Conservation (phyloP, 2,113 vertebrate species). For the Carlito syrichta region DNA sequence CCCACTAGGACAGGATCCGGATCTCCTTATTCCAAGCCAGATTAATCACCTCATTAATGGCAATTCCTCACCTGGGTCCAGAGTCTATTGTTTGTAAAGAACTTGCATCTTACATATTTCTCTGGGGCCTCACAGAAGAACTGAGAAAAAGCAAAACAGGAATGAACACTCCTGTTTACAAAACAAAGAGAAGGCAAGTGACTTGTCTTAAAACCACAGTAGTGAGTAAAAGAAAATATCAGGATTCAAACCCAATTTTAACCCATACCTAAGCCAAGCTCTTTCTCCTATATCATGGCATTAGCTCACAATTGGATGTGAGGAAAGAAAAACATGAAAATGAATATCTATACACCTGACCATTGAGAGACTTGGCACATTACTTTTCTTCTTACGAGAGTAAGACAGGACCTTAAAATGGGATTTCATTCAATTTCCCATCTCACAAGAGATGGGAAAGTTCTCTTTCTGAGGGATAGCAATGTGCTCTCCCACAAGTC, state of each 20-base stretch:
- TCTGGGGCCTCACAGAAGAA: not conserved
- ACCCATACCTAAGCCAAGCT: not conserved
- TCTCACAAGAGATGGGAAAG: not conserved
- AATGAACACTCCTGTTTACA: not conserved
- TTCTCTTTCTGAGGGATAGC: not conserved
- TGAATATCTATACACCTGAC: not conserved
- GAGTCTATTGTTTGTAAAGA: conserved; percentile 35
- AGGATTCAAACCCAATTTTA: not conserved
- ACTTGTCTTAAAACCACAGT: not conserved
- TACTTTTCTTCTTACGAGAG: not conserved
- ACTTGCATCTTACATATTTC: not conserved
- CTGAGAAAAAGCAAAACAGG: not conserved
- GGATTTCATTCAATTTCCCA: not conserved
- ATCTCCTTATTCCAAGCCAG: conserved; percentile 47
- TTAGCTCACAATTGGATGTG: not conserved
- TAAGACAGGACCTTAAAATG: conserved; percentile 2
- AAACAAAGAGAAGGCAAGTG: not conserved
- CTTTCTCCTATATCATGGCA: not conserved
- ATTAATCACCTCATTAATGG: conserved; percentile 61
- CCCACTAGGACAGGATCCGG: conserved; percentile 26
- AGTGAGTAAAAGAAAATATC: not conserved
- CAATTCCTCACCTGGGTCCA: conserved; percentile 29
- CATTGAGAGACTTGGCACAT: not conserved
- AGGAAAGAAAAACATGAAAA: conserved; percentile 1
- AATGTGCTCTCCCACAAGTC: not conserved